Evolutionary conservation across 92 coral and sea anemone species (phyloP).

Genomic region (Meandrina meandrites): DNA sequence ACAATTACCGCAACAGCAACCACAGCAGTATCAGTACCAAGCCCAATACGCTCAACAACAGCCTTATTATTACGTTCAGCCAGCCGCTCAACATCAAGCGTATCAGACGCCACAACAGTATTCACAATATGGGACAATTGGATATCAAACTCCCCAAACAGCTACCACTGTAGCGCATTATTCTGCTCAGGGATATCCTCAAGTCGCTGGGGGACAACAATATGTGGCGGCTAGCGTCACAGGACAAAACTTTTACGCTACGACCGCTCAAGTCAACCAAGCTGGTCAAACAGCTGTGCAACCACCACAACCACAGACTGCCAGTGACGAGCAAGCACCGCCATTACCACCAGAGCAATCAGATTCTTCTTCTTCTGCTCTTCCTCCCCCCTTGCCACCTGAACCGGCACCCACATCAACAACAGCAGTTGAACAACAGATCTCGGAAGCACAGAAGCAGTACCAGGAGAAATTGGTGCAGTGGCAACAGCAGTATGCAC

Average conservation of each 20-base stretch:
- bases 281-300: conserved; percentile 9
- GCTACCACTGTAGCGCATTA: conserved; percentile 52
- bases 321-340: conserved; percentile 39
- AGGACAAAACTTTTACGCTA: conserved; percentile 13
- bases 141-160: conserved; percentile 33
- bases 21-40: conserved; percentile 77
- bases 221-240: conserved; percentile 3
- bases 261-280: conserved; percentile 13
- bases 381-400: conserved; percentile 53
- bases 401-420: conserved; percentile 48
- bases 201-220: conserved; percentile 23
- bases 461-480: conserved; percentile 77
- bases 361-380: conserved; percentile 11
- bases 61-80: conserved; percentile 65
- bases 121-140: conserved; percentile 24
- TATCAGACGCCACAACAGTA: conserved; percentile 41
- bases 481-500: conserved; percentile 91
- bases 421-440: conserved; percentile 39
- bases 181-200: conserved; percentile 41
- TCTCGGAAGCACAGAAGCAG: conserved; percentile 64
- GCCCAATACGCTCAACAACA: conserved; percentile 65
- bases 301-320: conserved; percentile 18
- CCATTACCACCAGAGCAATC: conserved; percentile 50
- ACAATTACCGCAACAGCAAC: conserved; percentile 70
- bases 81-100: conserved; percentile 39